Base-by-base conservation (phyloP, 2,113 vertebrate genomes). In the Sylvietta virens region DNA sequence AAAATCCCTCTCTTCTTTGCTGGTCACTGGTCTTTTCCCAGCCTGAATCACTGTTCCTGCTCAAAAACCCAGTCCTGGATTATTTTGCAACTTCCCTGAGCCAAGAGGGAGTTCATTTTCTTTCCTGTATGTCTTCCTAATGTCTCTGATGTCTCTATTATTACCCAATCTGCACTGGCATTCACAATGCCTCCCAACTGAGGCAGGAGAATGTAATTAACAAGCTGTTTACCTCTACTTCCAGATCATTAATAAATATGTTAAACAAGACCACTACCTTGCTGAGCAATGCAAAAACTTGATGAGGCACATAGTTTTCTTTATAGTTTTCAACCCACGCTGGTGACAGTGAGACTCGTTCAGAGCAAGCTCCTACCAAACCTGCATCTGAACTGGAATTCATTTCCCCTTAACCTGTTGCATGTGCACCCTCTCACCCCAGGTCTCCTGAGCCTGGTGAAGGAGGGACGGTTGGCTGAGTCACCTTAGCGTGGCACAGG, bases 221-320 rank as follows among this genome's bases (percentile, higher is more conserved):
- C 96, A 95, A 95, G 86, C 94, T 95, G 96, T 95, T 97, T 95
- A 87, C 94, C 61, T 94, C 95, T 72, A 54, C 88, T 95, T 95
- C 64, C 57, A 92, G 69, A 86, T 90, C 94, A 92, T 97, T 97
- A 94, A 96, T 95, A 94, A 93, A 93, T 88, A 69, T n/a, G 40
- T 92, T 93, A 92, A 95, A 95, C 18, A 28, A 95, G 82, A 83
- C 72, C 0, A 1, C 79, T 93, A 90, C 92, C 85, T 96, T 84
- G 79, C 88, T 48, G 56, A 94, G 83, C 54, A 45, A 61, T 28
- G 93, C 86, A 92, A 94, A 90, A 92, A 39, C 16, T 71, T 60
- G 77, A 86, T 58, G 47, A 93, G 37, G 48, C 76, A 71, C 35
- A 3, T n/a, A 66, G 37, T 28, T 57, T 64, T 23, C 23, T 78